Evolutionary conservation across 2,113 vertebrate species (phyloP).

Genomic region (Cyphomyrus discorhynchus): DNA sequence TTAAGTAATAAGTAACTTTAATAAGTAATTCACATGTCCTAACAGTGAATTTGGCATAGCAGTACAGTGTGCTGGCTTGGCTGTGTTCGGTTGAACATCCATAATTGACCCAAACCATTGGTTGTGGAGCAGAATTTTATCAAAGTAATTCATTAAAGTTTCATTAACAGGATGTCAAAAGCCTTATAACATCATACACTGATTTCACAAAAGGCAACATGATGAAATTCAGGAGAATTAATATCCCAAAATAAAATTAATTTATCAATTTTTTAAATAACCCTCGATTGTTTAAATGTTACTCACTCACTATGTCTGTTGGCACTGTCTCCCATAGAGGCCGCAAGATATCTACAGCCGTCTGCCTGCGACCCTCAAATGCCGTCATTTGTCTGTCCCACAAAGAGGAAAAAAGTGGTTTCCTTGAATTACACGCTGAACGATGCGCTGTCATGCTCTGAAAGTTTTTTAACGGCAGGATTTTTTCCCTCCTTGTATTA

Average conservation of each 20-base stretch:
- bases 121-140: neutral
- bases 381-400: neutral
- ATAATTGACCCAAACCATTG: neutral
- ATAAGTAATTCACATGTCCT: neutral
- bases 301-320: neutral
- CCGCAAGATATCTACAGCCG: neutral
- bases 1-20: neutral
- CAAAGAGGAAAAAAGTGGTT: neutral
- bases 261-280: neutral
- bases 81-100: neutral
- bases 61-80: neutral
- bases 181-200: neutral
- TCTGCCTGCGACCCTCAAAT: neutral
- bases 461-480: neutral
- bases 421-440: neutral
- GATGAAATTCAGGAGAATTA: neutral
- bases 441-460: neutral
- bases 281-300: neutral
- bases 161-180: neutral
- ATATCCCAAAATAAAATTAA: neutral
- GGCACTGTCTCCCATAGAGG: neutral
- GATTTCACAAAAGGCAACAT: neutral
- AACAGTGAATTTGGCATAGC: neutral
- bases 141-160: neutral
- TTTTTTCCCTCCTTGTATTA: no score